Evolutionary conservation across 2,888 invertebrate genomes (phyloP).

Genomic region (Ophonus ardosiacus): DNA sequence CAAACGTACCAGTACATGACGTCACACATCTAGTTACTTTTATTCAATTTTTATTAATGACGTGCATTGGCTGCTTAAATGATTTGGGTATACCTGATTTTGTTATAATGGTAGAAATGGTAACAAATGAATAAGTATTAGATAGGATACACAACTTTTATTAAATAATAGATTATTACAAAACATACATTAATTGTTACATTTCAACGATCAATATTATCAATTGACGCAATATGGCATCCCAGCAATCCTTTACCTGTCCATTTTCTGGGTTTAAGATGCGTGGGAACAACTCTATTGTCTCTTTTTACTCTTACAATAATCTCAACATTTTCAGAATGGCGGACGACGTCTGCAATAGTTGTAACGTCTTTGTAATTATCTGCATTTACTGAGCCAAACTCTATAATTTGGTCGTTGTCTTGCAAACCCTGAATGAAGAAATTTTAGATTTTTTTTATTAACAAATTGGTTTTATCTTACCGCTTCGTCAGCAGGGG

Average conservation of each 20-base stretch:
- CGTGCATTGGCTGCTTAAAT: too few relatives aligned
- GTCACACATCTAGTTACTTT: too few relatives aligned
- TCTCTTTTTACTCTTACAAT: slow-evolving; percentile 78
- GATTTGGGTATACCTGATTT: too few relatives aligned
- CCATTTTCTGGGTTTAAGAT: slow-evolving; percentile 86
- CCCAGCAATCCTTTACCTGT: slow-evolving; percentile 88
- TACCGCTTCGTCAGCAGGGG: slow-evolving; percentile 91
- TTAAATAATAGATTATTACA: slow-evolving; percentile 12
- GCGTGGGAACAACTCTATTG: slow-evolving; percentile 77
- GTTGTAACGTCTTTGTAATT: slow-evolving; percentile 85
- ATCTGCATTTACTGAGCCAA: slow-evolving; percentile 85
- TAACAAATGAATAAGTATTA: too few relatives aligned
- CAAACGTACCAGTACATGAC: too few relatives aligned
- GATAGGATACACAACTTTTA: slow-evolving; percentile 20
- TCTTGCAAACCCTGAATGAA: slow-evolving; percentile 82
- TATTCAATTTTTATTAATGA: too few relatives aligned
- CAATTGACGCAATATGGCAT: slow-evolving; percentile 80
- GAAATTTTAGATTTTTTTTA: slow-evolving; percentile 7
- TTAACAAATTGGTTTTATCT: slow-evolving; percentile 70
- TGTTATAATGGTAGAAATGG: too few relatives aligned
- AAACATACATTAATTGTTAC: slow-evolving; percentile 27
- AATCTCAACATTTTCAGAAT: slow-evolving; percentile 78
- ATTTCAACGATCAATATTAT: slow-evolving; percentile 73
- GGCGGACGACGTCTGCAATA: slow-evolving; percentile 83
- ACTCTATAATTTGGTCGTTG: slow-evolving; percentile 85